Evolutionary conservation across 1,140 invertebrate species (phyloP).

Genomic region (Nylanderia fulva): DNA sequence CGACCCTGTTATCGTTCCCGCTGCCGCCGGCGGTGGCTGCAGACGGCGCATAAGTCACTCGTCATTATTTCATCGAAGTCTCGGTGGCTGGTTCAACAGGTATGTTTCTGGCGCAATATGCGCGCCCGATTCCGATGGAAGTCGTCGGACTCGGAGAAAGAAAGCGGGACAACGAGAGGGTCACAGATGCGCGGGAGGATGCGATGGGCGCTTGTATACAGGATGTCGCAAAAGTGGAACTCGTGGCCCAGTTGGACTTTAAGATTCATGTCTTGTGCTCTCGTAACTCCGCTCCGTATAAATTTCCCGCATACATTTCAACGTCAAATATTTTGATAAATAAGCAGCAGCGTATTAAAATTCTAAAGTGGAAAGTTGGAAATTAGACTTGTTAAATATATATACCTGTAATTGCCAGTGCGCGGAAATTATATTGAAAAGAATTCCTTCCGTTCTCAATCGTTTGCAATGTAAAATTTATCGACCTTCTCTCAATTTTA

Average conservation of each 20-base stretch:
- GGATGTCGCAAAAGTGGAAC: not conserved
- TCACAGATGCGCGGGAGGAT: not conserved
- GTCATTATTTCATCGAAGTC: conserved; percentile 72
- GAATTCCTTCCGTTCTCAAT: conserved; percentile 6
- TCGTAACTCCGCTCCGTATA: too few species aligned
- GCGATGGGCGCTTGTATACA: not conserved
- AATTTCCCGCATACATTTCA: not conserved
- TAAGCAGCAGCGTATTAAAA: not conserved
- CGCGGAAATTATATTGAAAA: not conserved
- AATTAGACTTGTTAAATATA: not conserved
- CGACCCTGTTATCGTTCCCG: not conserved
- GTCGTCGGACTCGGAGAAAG: conserved; percentile 2
- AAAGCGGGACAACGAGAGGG: not conserved
- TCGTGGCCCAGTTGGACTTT: not conserved
- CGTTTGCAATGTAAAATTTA: not conserved
- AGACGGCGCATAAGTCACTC: conserved; percentile 57
- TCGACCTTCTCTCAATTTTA: not conserved
- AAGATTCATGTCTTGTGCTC: not conserved
- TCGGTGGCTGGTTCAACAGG: conserved; percentile 69
- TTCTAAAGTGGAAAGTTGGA: not conserved
- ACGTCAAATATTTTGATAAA: not conserved
- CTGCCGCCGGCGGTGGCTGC: conserved; percentile 12
- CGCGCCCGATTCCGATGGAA: conserved; percentile 3
- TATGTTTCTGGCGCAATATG: conserved; percentile 50
- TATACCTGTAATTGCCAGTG: not conserved